Base-by-base conservation (phyloP, 2,113 vertebrate genomes). In the Amphiprion percula region DNA sequence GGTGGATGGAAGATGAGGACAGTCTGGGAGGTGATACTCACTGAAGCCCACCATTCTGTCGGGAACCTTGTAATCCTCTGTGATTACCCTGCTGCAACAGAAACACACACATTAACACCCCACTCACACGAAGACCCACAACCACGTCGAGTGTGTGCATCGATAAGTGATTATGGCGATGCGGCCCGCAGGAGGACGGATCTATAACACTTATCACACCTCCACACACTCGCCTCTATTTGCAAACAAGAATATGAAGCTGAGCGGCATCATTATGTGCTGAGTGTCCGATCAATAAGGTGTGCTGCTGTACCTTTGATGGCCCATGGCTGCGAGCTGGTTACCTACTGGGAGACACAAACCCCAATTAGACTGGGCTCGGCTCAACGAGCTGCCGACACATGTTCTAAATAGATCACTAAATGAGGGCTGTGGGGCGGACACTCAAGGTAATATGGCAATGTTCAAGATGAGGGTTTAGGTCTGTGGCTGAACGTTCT, bases 11-110 rank as follows among this genome's bases (percentile, higher is more conserved):
- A 9, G 41, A 11, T 2, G 8, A 8, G 41, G 41, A 14, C 14
- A 12, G 9, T 16, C 10, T 5, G 21, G 61, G 2, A 77, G 65
- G 58, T 78, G 62, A 73, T 85, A 93, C 98, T 97, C 95, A 99
- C 97, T 99, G 94, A 99, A 99, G 94, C 98, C 98, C 90, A 99
- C 98, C 98, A 99, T 99, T 80, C 98, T 97, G 92, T 99, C 98
- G 26, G 98, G 98, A 91, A 99, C 98, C 93, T 99, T 99, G 93
- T 97, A 99, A 50, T 99, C 98, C 86, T 99, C 98, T 85, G 98
- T 98, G 91, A 96, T 93, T 84, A 98, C 96, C 90, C 98, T 99
- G 89, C 97, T 97, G 82, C 11, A 83, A 75, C 66, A 86, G 41
- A 81, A 72, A 89, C 70, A 86, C 76, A 86, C 52, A 82, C 50